A percentile compares a stretch with the other conserved stretches of the same genome.
Conservation (phyloP, 2,888 invertebrate genomes). For the Macaria liturata region DNA sequence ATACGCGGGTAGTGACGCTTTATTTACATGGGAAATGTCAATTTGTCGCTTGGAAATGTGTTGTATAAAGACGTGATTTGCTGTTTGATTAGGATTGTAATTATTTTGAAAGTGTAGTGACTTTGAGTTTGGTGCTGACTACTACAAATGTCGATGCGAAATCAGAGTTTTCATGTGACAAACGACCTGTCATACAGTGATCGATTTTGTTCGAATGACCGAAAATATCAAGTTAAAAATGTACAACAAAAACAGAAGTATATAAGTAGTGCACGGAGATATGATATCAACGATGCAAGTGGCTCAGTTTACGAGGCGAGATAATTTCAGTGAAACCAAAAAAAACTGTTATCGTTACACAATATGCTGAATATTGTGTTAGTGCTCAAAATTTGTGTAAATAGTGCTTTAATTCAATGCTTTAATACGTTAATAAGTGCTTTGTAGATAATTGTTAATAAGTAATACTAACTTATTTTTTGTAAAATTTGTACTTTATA, state of each 20-base stretch:
- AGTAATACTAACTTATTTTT: too few species aligned
- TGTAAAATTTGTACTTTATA: too few species aligned
- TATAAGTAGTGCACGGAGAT: slow-evolving; percentile 3
- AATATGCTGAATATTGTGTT: too few species aligned
- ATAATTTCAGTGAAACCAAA: neutral
- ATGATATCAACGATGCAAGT: slow-evolving; percentile 12
- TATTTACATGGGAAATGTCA: slow-evolving; percentile 7
- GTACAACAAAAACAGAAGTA: slow-evolving; percentile 2
- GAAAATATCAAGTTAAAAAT: neutral
- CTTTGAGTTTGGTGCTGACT: too few species aligned
- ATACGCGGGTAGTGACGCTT: slow-evolving; percentile 14
- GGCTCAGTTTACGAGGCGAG: slow-evolving; percentile 2
- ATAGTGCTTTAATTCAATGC: neutral
- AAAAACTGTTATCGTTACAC: too few species aligned
- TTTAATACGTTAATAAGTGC: too few species aligned
- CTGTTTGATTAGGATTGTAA: too few species aligned
- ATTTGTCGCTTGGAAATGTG: slow-evolving; percentile 3
- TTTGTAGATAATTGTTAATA: too few species aligned
- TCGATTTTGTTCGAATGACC: neutral
- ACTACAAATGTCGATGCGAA: too few species aligned
- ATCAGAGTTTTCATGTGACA: too few species aligned
- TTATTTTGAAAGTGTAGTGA: too few species aligned
- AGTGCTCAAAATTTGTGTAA: too few species aligned
- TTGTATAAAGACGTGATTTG: neutral
- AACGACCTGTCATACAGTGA: slow-evolving; percentile 6